Evolutionary conservation across 2,113 vertebrate genomes (phyloP).

Genomic region (Odobenus rosmarus): DNA sequence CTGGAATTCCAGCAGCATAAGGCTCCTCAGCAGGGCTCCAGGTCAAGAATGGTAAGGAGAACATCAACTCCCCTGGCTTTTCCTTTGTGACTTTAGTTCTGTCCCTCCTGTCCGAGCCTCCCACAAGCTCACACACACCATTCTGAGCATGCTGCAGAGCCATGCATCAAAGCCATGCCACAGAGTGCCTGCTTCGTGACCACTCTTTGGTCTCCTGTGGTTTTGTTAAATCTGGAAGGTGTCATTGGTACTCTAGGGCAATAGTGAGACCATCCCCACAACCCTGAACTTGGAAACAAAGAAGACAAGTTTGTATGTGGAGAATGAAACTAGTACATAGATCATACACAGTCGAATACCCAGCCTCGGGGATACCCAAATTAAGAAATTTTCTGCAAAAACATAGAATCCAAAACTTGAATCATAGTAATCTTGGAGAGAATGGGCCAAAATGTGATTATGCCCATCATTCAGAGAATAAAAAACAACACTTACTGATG

Average conservation of each 20-base stretch:
- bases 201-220: not conserved
- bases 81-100: not conserved
- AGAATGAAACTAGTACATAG: not conserved
- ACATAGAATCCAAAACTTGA: not conserved
- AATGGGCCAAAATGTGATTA: not conserved
- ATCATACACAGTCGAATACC: not conserved
- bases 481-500: not conserved
- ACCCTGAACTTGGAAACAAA: not conserved
- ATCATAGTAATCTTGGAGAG: not conserved
- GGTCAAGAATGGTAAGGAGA: conserved; percentile 3
- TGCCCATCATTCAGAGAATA: not conserved
- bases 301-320: not conserved
- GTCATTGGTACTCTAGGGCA: not conserved
- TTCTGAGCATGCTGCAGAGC: not conserved
- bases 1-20: conserved; percentile 50
- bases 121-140: accelerated
- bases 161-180: not conserved
- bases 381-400: not conserved
- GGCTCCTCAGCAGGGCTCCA: not conserved
- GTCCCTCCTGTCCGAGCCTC: not conserved
- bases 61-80: not conserved
- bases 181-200: accelerated
- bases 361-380: not conserved
- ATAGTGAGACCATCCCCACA: not conserved
- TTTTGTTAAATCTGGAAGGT: not conserved